A percentile compares a stretch with the other conserved stretches of the same genome.
Conservation (phyloP, 2,888 invertebrate genomes). For the Abrostola triplasia region DNA sequence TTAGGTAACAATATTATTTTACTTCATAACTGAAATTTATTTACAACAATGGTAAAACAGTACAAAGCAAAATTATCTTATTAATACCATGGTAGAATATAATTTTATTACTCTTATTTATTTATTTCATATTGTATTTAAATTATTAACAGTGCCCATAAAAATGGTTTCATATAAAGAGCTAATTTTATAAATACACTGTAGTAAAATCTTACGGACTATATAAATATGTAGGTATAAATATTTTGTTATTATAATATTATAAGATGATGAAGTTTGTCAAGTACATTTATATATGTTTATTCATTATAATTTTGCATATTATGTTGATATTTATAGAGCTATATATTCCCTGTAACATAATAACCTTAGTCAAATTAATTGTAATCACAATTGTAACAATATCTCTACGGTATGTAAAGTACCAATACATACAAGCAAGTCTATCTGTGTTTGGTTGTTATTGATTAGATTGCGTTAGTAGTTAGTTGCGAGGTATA, state of each 20-base stretch:
- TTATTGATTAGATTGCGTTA: slow-evolving; percentile 10
- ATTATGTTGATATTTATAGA: slow-evolving; percentile 23
- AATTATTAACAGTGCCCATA: no score
- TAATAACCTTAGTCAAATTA: background rate
- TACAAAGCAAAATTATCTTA: background rate
- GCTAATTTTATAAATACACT: no score
- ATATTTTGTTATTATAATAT: slow-evolving; percentile 33
- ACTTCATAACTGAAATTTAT: background rate
- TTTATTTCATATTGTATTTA: no score
- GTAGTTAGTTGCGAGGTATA: background rate
- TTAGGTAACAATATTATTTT: background rate
- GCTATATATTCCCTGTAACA: background rate
- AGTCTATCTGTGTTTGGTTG: background rate
- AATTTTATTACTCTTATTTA: no score
- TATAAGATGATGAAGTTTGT: slow-evolving; percentile 23
- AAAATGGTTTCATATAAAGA: no score
- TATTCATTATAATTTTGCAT: slow-evolving; percentile 26
- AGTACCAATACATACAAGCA: background rate
- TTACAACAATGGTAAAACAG: background rate
- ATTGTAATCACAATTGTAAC: background rate
- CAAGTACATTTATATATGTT: slow-evolving; percentile 26
- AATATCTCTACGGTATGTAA: slow-evolving; percentile 3
- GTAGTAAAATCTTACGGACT: no score
- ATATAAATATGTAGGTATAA: slow-evolving; percentile 1
- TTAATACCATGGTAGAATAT: no score